Percentiles rank a stretch among this genome's conserved stretches.
Evolutionary conservation across 2,888 invertebrate genomes (phyloP).

Genomic region (Rotaria magnacalcarata): DNA sequence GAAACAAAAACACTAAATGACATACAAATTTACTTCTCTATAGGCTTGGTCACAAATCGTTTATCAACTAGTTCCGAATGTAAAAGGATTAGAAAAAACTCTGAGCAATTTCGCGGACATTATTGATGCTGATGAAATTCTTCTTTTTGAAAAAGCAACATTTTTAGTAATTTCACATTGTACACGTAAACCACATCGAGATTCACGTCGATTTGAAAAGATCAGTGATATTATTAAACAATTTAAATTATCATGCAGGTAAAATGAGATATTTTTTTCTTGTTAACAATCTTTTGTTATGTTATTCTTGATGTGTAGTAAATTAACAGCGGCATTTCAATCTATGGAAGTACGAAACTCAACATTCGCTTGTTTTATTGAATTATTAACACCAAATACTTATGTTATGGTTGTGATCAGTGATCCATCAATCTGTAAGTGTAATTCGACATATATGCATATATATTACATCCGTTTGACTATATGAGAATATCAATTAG

Average conservation of each 20-base stretch:
- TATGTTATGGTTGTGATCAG: constrained; percentile 99
- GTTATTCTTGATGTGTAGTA: constrained; percentile 62
- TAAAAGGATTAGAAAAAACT: constrained; percentile 85
- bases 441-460: too few species aligned
- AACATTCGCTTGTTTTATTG: constrained; percentile 94
- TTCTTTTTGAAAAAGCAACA: constrained; percentile 94
- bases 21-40: background rate
- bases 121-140: constrained; percentile 95
- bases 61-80: constrained; percentile 96
- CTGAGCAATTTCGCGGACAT: constrained; percentile 89
- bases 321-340: constrained; percentile 93
- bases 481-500: too few species aligned
- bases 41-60: constrained; percentile 97
- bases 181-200: constrained; percentile 81
- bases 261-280: background rate
- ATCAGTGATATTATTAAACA: constrained; percentile 99
- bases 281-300: background rate
- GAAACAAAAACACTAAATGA: background rate
- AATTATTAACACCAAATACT: constrained; percentile 95
- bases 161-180: constrained; percentile 89
- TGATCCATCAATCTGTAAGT: constrained; percentile 81
- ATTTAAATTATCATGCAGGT: constrained; percentile 89
- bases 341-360: constrained; percentile 96
- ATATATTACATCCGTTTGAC: too few species aligned
- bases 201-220: constrained; percentile 96